Percentiles rank a stretch among this genome's conserved stretches.
These are phyloP conservation scores for Tupaia chinensis DNA, from an alignment of 2,113 vertebrate genomes.

Conservation along the genomic window DNA sequence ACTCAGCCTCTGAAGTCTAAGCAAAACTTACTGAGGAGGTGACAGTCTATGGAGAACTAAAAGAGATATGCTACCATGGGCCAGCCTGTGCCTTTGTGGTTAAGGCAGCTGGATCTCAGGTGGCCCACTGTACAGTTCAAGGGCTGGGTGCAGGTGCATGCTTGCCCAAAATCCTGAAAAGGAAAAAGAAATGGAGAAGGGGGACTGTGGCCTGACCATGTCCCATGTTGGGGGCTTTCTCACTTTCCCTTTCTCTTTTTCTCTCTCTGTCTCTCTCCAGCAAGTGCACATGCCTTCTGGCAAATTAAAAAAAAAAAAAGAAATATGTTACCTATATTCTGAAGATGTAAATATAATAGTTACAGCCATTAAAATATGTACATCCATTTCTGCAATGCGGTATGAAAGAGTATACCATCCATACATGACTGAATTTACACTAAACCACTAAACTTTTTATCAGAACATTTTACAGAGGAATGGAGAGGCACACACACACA, in stretches of 20 bases:
- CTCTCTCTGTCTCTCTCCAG: no score
- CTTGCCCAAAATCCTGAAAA: no score
- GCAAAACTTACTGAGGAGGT: background rate
- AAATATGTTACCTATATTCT: background rate
- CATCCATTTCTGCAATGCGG: background rate
- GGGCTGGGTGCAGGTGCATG: no score
- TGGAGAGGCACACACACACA: background rate
- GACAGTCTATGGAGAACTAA: background rate
- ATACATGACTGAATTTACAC: background rate
- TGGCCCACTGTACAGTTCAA: no score
- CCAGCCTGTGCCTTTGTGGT: no score
- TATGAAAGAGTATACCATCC: background rate
- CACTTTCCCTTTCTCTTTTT: no score
- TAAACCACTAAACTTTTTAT: background rate
- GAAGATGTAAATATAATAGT: background rate
- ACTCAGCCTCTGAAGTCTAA: background rate
- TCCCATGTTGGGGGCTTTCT: no score
- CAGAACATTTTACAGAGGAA: background rate
- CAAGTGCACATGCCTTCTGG: no score
- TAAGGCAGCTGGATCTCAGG: no score
- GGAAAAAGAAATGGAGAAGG: no score
- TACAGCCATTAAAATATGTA: background rate
- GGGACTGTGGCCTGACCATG: no score
- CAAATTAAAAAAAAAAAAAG: background rate
- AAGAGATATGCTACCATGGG: background rate